A percentile compares a stretch with the other conserved stretches of the same genome.
phyloP scores from a whole-genome alignment of 2,113 vertebrate genomes.

The Syrrhaptes paradoxus region DNA sequence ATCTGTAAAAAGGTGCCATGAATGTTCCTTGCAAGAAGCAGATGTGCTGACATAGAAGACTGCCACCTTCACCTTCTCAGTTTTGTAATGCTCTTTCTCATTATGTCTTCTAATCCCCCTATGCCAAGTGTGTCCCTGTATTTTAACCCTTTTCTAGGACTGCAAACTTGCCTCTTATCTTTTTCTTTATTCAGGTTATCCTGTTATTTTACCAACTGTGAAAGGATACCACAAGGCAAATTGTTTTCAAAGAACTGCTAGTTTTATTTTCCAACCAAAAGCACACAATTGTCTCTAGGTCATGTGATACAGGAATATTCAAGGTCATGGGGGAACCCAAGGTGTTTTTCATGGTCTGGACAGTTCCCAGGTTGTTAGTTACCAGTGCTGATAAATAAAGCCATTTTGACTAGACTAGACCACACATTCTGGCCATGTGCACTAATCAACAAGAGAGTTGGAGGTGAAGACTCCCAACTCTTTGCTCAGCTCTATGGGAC shows the following conservation, averaged over 20 bases:
- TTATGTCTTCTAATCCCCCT: background rate
- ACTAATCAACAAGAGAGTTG: background rate
- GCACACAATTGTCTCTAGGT: background rate
- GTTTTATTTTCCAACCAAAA: slow-evolving; percentile 48
- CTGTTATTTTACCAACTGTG: background rate
- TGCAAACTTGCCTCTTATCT: background rate
- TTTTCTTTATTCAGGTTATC: background rate
- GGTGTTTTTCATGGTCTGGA: background rate
- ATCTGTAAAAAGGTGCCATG: background rate
- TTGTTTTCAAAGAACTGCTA: background rate
- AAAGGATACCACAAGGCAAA: background rate
- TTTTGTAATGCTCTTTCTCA: background rate
- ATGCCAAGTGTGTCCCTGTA: background rate
- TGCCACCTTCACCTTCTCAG: background rate
- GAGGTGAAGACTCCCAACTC: background rate
- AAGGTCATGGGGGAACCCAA: background rate
- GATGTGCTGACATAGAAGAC: background rate
- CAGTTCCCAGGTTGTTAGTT: background rate
- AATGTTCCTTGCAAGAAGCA: background rate
- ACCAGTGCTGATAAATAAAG: background rate
- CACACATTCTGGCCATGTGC: background rate
- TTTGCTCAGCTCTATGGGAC: background rate
- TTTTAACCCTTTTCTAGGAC: background rate
- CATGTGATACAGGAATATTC: background rate
- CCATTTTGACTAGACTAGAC: background rate